Base-by-base conservation (phyloP, 2,113 vertebrate species). In the Ramphastos sulfuratus region DNA sequence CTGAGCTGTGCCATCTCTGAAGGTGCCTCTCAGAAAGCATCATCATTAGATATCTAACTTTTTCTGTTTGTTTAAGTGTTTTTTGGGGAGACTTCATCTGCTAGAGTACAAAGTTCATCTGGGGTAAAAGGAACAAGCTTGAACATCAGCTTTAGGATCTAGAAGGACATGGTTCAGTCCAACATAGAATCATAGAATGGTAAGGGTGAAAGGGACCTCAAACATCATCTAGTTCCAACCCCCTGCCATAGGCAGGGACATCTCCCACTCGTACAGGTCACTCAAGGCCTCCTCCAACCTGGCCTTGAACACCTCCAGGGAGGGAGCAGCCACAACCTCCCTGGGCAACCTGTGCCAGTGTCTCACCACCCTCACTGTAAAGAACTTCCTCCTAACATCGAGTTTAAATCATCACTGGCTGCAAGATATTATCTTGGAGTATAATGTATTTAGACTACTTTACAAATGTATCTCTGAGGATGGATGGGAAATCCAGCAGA, bases 11-110 rank as follows among this genome's bases (percentile, higher is more conserved):
- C 31, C 24, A 13, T 31, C 23, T 67, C 42, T 75, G 71, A 79
- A 85, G 37, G 21, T 61, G 25, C 46, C 76, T 48, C n/a, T 50
- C 72, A 39, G 65, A 84, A 78, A 30, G 12, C 54, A 46, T 87
- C 54, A 46, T 85, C 0, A 0, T 64, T 70, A 59, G 42, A 12
- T 52, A 7, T 78, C 28, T 33, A 4, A 21, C 18, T 30, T 55
- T 64, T 44, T 60, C 31, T 54, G 35, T 11, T 56, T 30, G 14
- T 31, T 42, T 73, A 69, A 63, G 10, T 56, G 9, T 6, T 54
- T 54, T 39, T 23, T 1, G 54, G 12, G 69, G 24, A 72, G 74
- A 33, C 9, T 69, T 58, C 21, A 6, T 61, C 37, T 82, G 17
- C 64, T 58, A 6, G 42, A 60, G 39, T 44, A 48, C 35, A 63